Percentiles rank a stretch among this genome's conserved stretches.
These are phyloP conservation scores for Zosterops lateralis DNA, from an alignment of 2,113 vertebrate genomes.

Conservation along the genomic window DNA sequence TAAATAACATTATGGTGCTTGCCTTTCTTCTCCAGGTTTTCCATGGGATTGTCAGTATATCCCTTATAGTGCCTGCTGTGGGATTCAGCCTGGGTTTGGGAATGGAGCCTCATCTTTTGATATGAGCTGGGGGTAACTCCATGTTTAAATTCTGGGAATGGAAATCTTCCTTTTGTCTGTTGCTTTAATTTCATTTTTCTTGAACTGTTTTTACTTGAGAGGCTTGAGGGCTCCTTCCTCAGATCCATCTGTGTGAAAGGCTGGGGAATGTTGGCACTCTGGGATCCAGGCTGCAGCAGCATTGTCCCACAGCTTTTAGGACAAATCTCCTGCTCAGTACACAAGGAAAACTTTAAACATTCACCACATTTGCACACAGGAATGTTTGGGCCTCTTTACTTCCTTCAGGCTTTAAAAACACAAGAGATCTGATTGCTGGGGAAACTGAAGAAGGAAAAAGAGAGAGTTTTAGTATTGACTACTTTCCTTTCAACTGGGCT, in stretches of 20 bases:
- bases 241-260: neutral
- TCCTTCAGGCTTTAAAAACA: neutral
- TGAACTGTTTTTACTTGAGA: neutral
- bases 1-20: neutral
- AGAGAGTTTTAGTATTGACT: neutral
- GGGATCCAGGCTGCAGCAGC: accelerated
- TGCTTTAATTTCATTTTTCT: neutral
- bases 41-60: neutral
- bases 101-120: neutral
- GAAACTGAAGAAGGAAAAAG: neutral
- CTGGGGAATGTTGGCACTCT: neutral
- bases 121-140: neutral
- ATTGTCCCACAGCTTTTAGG: neutral
- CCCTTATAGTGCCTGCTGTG: neutral
- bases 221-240: neutral
- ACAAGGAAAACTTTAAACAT: neutral
- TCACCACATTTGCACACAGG: neutral
- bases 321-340: neutral
- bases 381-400: neutral
- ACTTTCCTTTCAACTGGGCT: neutral
- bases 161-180: neutral
- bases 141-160: neutral
- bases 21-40: neutral
- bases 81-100: neutral
- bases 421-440: neutral